These are phyloP conservation scores for Lacerta agilis DNA, from an alignment of 2,797 vertebrate genomes.

Conservation along the genomic window DNA sequence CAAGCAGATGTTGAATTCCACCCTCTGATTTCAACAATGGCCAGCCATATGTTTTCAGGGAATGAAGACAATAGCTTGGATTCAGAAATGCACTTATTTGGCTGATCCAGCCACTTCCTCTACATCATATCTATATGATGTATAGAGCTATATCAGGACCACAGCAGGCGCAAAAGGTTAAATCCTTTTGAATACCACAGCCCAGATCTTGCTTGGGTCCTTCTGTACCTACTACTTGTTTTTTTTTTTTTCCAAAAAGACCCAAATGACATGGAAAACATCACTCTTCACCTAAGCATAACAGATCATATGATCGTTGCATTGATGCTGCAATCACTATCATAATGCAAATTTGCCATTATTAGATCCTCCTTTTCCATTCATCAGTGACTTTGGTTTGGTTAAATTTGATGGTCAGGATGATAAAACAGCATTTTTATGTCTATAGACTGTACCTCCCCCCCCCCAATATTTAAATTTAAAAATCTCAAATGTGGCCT, in stretches of 20 bases:
- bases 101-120: not conserved
- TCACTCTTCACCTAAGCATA: not conserved
- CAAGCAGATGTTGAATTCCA: no score
- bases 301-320: not conserved
- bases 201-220: no score
- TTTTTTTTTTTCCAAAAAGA: fast-evolving
- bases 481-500: not conserved
- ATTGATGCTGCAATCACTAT: not conserved
- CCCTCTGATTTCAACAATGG: not conserved
- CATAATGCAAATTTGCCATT: not conserved
- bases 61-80: not conserved
- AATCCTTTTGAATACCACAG: not conserved
- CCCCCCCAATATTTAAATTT: no score
- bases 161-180: not conserved
- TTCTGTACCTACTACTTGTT: no score
- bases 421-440: no score
- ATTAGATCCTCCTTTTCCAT: not conserved
- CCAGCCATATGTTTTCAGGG: not conserved
- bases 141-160: not conserved
- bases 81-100: not conserved
- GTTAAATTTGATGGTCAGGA: not conserved
- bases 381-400: no score
- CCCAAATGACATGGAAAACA: no score
- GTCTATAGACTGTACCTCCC: no score
- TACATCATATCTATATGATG: not conserved